Conservation (phyloP, 2,113 vertebrate genomes). For the Bubo scandiacus region DNA sequence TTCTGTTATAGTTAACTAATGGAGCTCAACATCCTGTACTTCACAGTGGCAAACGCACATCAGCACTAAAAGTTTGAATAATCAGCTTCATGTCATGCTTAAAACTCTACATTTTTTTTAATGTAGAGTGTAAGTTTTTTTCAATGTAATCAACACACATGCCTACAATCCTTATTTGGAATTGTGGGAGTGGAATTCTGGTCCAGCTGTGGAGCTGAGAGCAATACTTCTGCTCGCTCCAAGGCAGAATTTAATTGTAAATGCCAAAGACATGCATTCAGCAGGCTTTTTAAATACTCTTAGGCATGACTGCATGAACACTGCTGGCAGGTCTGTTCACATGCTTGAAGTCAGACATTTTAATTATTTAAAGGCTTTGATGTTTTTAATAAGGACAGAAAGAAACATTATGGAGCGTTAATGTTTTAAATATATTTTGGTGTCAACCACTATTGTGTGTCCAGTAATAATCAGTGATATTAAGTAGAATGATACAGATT, state of each 20-base stretch:
- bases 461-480: background rate
- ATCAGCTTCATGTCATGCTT: background rate
- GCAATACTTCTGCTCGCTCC: background rate
- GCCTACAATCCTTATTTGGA: background rate
- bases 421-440: background rate
- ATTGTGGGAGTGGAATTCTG: background rate
- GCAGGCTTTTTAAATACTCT: background rate
- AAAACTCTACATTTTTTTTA: background rate
- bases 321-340: background rate
- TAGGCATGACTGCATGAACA: background rate
- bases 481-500: background rate
- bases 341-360: background rate
- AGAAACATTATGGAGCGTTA: background rate
- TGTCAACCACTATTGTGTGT: background rate
- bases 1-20: background rate
- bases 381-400: background rate
- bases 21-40: background rate
- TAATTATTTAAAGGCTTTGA: background rate
- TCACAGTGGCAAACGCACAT: fast-evolving
- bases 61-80: background rate
- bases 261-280: background rate
- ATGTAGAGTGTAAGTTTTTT: background rate
- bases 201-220: background rate
- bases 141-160: background rate
- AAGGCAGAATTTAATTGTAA: background rate